phyloP scores from a whole-genome alignment of 2,888 invertebrate genomes.

The Encarsia formosa region DNA sequence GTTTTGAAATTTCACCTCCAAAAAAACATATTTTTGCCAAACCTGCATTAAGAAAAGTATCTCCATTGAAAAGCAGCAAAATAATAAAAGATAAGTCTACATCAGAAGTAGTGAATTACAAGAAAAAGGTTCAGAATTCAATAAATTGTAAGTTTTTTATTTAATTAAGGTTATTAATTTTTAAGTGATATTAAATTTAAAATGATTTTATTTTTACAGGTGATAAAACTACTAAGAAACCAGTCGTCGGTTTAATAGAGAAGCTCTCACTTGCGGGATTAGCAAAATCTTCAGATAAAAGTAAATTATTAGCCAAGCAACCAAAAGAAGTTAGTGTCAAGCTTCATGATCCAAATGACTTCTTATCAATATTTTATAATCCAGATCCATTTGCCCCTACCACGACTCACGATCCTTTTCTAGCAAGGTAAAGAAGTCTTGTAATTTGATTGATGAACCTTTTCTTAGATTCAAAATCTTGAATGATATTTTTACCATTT shows the following conservation, averaged over 20 bases:
- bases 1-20: slow-evolving; percentile 37
- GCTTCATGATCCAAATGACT: slow-evolving; percentile 41
- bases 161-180: not conserved
- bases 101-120: slow-evolving; percentile 26
- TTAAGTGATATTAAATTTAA: slow-evolving; percentile 1
- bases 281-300: slow-evolving; percentile 20
- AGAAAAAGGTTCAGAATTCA: slow-evolving; percentile 35
- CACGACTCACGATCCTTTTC: slow-evolving; percentile 64
- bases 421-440: slow-evolving; percentile 53
- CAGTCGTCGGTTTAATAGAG: slow-evolving; percentile 37
- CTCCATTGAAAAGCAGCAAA: slow-evolving; percentile 33
- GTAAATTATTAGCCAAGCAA: slow-evolving; percentile 17
- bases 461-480: too few species aligned
- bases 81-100: slow-evolving; percentile 35
- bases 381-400: slow-evolving; percentile 56
- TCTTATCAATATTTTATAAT: slow-evolving; percentile 48
- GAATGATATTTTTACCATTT: not conserved
- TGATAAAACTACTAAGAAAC: slow-evolving; percentile 30
- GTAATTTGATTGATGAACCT: too few species aligned
- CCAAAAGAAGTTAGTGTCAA: slow-evolving; percentile 33
- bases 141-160: slow-evolving; percentile 10
- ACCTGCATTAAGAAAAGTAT: slow-evolving; percentile 28
- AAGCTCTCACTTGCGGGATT: slow-evolving; percentile 37
- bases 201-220: slow-evolving; percentile 17
- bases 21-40: slow-evolving; percentile 12